Evolutionary conservation across 2,888 invertebrate species (phyloP), one percentile per base, ranked within the genome.

Genomic region (Chaitophorus viminalis): DNA sequence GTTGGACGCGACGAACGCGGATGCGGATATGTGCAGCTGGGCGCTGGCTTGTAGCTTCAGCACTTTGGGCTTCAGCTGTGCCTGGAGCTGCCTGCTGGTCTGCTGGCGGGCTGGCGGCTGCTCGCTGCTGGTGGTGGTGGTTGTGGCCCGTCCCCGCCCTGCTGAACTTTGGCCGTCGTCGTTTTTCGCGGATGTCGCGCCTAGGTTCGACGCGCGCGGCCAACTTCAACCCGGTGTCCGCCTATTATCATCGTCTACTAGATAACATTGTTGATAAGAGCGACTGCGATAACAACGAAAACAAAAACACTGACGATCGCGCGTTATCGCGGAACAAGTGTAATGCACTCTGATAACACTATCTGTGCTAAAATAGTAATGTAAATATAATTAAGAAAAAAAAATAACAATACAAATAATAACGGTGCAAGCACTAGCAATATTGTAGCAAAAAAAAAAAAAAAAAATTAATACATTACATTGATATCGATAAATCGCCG

Each of bases 111-210:
- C 18, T 9, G n/a, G 39, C 31, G n/a, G n/a, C n/a, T n/a, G 68
- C 11, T 21, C 17, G n/a, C 33, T 33, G 33, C 65, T 72, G 46
- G 46, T 76, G 65, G 54, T 8, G 36, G 25, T 52, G n/a, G 14
- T 31, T 33, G 52, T 36, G 52, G 29, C 68, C 33, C 85, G 86
- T 86, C 86, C 78, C 86, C 78, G 86, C 86, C 85, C 77, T 72
- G 29, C 18, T 79, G 86, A 86, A 86, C 78, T 72, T 86, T 72
- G 46, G 65, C n/a, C n/a, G 36, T 33, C 36, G 33, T 60, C 36
- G 85, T 85, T 78, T 77, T 31, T 14, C 36, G 14, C 52, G 31
- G 21, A 54, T 70, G 29, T 54, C 60, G 78, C 54, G 78, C 36
- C 46, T 33, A 86, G n/a, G 78, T 31, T 46, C 36, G 29, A 17